These are phyloP conservation scores for Pseudomyrmex sp. DNA, from an alignment of 1,140 invertebrate species.

Conservation along the genomic window DNA sequence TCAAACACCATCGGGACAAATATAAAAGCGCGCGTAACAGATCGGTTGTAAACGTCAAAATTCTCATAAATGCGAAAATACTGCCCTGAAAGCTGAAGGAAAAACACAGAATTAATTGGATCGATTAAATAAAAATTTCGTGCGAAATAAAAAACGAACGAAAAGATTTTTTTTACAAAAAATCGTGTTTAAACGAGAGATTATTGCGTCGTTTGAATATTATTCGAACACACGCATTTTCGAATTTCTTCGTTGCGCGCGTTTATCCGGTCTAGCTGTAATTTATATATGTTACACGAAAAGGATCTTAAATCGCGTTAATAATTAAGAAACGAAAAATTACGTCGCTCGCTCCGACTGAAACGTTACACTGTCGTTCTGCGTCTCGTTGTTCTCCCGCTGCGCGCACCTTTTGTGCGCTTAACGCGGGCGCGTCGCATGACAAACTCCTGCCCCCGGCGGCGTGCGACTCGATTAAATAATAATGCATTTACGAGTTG, in stretches of 20 bases:
- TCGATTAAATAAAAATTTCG: conserved; percentile 1
- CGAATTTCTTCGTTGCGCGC: not conserved
- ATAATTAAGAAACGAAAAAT: conserved; percentile 23
- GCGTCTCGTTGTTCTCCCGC: not conserved
- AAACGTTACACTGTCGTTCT: conserved; percentile 24
- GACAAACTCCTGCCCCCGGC: conserved; percentile 39
- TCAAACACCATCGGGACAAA: not conserved
- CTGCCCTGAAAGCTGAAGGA: not conserved
- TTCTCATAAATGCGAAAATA: conserved; percentile 7
- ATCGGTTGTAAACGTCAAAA: conserved; percentile 3
- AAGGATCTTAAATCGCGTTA: conserved; percentile 8
- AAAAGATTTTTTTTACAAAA: not conserved
- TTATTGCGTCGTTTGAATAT: not conserved
- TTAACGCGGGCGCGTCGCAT: conserved; percentile 64
- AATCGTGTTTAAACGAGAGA: not conserved
- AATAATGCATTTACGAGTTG: conserved; percentile 82
- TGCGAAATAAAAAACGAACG: not conserved
- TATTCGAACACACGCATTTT: not conserved
- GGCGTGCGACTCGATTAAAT: conserved; percentile 72
- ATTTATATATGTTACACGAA: not conserved
- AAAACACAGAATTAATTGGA: not conserved
- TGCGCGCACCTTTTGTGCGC: not conserved
- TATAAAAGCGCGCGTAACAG: not conserved
- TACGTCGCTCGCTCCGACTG: not conserved
- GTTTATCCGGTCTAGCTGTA: not conserved